These are phyloP conservation scores for Cantharis lateralis DNA, from an alignment of 2,888 invertebrate genomes.

Conservation along the genomic window DNA sequence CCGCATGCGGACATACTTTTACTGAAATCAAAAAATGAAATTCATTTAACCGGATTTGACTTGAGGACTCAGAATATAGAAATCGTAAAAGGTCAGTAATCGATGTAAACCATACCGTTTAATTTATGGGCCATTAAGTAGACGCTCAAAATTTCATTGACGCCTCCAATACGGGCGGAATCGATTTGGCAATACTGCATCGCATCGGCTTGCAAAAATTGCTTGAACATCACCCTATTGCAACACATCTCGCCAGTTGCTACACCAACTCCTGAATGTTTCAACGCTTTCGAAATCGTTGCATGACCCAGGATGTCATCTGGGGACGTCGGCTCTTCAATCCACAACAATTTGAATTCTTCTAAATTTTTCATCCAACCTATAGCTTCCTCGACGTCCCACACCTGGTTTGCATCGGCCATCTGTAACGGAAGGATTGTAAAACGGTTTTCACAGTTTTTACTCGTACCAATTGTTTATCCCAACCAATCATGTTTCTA, in stretches of 20 bases:
- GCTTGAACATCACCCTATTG: constrained; percentile 91
- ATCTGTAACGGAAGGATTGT: constrained; percentile 59
- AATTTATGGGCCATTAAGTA: constrained; percentile 88
- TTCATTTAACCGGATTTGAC: too few species aligned
- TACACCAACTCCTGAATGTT: constrained; percentile 79
- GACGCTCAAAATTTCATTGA: constrained; percentile 86
- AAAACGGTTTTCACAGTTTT: not conserved
- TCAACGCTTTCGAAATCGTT: constrained; percentile 72
- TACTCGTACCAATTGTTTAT: constrained; percentile 69
- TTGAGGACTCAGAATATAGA: too few species aligned
- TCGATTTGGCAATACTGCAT: constrained; percentile 91
- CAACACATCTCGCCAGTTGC: constrained; percentile 93
- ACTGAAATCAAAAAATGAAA: constrained; percentile 56
- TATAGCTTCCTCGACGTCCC: constrained; percentile 85
- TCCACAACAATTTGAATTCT: constrained; percentile 79
- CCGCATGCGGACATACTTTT: constrained; percentile 92
- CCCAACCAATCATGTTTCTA: constrained; percentile 75
- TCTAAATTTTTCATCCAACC: constrained; percentile 82
- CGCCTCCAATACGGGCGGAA: constrained; percentile 83
- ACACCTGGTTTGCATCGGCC: constrained; percentile 89
- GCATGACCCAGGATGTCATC: constrained; percentile 90
- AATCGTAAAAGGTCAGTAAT: too few species aligned
- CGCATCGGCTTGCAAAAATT: constrained; percentile 79
- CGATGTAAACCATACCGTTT: not conserved
- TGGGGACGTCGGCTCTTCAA: constrained; percentile 92